Percentiles rank a stretch among this genome's conserved stretches.
Conservation (phyloP, 2,888 invertebrate genomes). For the Trisateles emortualis region DNA sequence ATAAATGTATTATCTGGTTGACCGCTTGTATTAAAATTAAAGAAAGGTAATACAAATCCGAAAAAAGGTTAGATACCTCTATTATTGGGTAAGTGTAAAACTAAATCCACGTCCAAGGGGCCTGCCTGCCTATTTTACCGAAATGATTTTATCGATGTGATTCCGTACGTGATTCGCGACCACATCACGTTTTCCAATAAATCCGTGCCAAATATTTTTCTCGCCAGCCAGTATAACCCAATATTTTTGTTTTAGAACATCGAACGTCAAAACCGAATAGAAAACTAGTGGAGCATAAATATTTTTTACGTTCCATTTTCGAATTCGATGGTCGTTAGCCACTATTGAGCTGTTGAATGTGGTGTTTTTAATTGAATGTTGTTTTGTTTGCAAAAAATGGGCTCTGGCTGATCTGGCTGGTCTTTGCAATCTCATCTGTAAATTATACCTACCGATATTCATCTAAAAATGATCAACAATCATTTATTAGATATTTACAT, state of each 20-base stretch:
- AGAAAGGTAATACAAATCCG: neutral
- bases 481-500: no score
- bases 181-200: conserved; percentile 44
- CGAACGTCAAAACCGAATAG: conserved; percentile 4
- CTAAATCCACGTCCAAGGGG: neutral
- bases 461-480: no score
- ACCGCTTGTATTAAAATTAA: no score
- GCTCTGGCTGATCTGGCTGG: no score
- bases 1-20: no score
- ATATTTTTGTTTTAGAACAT: conserved; percentile 30
- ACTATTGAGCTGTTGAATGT: neutral
- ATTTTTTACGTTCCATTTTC: neutral
- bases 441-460: no score
- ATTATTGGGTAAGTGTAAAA: conserved; percentile 1
- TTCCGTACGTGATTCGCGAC: conserved; percentile 30
- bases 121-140: conserved; percentile 5
- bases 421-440: no score
- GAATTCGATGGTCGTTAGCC: neutral
- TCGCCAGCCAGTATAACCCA: neutral
- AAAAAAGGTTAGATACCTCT: conserved; percentile 1
- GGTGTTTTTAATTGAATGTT: no score
- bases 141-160: conserved; percentile 23
- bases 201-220: conserved; percentile 28
- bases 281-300: conserved; percentile 3
- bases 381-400: no score